Conservation (phyloP, 2,113 vertebrate genomes). For the Eubucco bourcierii region DNA sequence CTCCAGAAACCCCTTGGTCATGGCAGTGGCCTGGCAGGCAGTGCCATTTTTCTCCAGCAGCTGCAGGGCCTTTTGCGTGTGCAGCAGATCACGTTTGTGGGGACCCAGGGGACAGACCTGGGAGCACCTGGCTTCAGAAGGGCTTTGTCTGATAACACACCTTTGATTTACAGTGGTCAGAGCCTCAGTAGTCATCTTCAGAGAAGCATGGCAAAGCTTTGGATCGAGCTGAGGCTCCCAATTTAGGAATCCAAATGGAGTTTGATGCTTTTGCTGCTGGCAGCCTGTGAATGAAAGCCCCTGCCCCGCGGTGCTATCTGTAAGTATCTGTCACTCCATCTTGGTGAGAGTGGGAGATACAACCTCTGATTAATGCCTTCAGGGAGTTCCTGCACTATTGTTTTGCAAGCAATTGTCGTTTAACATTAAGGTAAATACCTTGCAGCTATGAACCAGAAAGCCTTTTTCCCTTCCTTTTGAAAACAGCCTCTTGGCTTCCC, state of each 20-base stretch:
- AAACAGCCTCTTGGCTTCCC: not conserved
- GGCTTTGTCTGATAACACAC: not conserved
- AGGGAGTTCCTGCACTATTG: not conserved
- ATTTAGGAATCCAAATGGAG: not conserved
- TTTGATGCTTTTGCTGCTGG: not conserved
- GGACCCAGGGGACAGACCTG: not conserved
- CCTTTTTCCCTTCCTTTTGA: not conserved
- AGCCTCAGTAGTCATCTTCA: not conserved
- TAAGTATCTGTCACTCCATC: not conserved
- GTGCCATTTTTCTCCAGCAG: not conserved
- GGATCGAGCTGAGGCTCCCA: not conserved
- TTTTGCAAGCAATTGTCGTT: slow-evolving; percentile 31
- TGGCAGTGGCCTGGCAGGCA: not conserved
- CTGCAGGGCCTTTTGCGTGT: not conserved
- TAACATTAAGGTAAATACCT: slow-evolving; percentile 38
- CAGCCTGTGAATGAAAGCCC: not conserved
- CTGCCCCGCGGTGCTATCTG: not conserved
- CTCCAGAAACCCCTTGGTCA: not conserved
- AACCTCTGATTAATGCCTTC: not conserved
- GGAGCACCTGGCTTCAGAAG: not conserved
- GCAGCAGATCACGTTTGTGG: rapidly evolving
- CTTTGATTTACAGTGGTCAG: not conserved
- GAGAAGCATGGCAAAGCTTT: not conserved
- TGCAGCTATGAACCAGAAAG: not conserved
- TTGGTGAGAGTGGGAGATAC: not conserved